Conservation (phyloP, 2,797 vertebrate genomes). For the Bovichtus variegatus region DNA sequence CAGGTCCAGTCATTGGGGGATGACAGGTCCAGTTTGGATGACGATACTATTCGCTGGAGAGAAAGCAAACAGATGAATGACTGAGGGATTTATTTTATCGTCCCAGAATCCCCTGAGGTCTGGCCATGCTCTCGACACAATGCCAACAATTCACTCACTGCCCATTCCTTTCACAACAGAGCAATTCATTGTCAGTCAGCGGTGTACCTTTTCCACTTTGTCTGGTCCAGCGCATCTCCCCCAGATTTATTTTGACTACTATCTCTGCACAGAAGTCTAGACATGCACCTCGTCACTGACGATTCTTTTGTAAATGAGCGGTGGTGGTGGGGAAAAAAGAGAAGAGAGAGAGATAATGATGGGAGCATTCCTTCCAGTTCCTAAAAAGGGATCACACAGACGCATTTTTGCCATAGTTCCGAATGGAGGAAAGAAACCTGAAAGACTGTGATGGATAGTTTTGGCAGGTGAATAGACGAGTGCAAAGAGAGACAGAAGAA, state of each 20-base stretch:
- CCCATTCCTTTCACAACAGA: slow-evolving; percentile 40
- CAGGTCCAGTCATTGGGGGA: slow-evolving; percentile 15
- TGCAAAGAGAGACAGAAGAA: slow-evolving; percentile 19
- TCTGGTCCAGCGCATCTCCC: slow-evolving; percentile 59
- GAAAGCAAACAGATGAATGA: slow-evolving; percentile 50
- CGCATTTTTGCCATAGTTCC: slow-evolving; percentile 79
- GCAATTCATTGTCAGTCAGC: slow-evolving; percentile 27
- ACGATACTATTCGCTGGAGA: slow-evolving; percentile 56
- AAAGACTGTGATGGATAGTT: slow-evolving; percentile 65
- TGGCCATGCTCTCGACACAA: slow-evolving; percentile 45
- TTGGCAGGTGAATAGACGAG: slow-evolving; percentile 16
- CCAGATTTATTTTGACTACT: slow-evolving; percentile 78
- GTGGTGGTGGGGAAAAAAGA: slow-evolving; percentile 32
- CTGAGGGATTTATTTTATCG: slow-evolving; percentile 52
- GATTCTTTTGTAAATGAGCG: slow-evolving; percentile 61
- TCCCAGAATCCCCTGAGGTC: slow-evolving; percentile 47
- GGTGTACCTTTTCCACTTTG: slow-evolving; percentile 53
- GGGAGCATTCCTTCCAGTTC: slow-evolving; percentile 67
- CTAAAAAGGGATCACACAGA: slow-evolving; percentile 75
- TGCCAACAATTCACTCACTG: slow-evolving; percentile 58
- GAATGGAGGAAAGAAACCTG: slow-evolving; percentile 59
- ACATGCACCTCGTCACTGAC: slow-evolving; percentile 56
- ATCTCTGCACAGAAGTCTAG: slow-evolving; percentile 69
- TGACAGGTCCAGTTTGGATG: slow-evolving; percentile 40
- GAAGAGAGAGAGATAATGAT: slow-evolving; percentile 21